Evolutionary conservation across 2,888 invertebrate genomes (phyloP), one percentile per base, ranked within the genome.

Genomic region (Elegia similella): DNA sequence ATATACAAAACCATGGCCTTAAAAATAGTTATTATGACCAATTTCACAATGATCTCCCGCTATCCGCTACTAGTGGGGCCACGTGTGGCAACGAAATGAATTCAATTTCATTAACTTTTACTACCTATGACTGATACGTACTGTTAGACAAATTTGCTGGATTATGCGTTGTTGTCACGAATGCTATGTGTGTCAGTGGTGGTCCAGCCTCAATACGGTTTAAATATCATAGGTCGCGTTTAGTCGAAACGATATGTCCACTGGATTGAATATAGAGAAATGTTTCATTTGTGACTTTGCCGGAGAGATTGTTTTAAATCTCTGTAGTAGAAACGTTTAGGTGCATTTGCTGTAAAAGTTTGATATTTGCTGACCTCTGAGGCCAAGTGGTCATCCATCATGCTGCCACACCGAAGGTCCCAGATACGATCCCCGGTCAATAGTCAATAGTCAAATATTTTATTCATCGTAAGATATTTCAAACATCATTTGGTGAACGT

Each of bases 121-220:
- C 69, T 68, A 71, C 63, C 69, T 72, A 66, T 70, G 75, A 74
- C 73, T 70, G 73, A 76, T 73, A 58, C 61, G 69, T 73, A 70
- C 71, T 65, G 73, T 72, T 70, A 66, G 55, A 57, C 67, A 66
- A 63, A 65, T 62, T 63, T 59, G 54, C 52, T 56, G 52, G 62
- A 66, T 67, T 69, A 72, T 70, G 64, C 47, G 58, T 55, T 62
- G 65, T 63, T 70, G 76, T 74, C 80, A 78, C 78, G 78, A 75
- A 72, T 55, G 54, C 56, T 43, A 56, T 58, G 55, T 58, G 56
- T 54, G 56, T 59, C 56, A 44, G 29, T 7, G 12, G 23, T 42
- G 38, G 12, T 13, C 15, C n/a, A 30, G 42, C 29, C 42, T 53
- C 42, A 42, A 42, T 53, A 42, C 29, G n/a, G 2, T 13, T 30